These are phyloP conservation scores for Oryctolagus cuniculus DNA, from an alignment of 2,113 vertebrate species.

Conservation along the genomic window DNA sequence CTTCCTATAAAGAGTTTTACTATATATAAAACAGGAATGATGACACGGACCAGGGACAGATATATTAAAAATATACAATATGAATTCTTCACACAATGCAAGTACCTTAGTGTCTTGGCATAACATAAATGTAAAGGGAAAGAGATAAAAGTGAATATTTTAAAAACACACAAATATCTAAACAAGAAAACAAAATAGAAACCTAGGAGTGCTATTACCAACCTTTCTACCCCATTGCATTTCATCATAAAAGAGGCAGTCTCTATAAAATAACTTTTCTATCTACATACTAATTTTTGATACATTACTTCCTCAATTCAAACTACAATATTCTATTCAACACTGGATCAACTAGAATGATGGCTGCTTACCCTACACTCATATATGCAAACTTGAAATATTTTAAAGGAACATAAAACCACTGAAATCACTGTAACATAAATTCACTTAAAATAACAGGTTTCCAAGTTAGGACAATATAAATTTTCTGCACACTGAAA, in stretches of 20 bases:
- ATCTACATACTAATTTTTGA: not conserved
- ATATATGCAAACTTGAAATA: slow-evolving; percentile 17
- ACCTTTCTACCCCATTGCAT: not conserved
- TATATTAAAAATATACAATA: not conserved
- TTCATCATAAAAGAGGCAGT: not conserved
- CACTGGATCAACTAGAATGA: not conserved
- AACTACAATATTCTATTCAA: not conserved
- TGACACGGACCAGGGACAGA: not conserved
- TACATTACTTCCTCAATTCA: not conserved
- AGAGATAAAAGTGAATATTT: not conserved
- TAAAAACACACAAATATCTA: not conserved
- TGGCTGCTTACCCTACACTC: not conserved
- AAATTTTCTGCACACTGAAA: slow-evolving; percentile 36
- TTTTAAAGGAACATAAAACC: slow-evolving; percentile 13
- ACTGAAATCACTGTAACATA: not conserved
- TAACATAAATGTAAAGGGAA: slow-evolving; percentile 20
- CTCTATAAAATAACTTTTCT: not conserved
- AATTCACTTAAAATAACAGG: not conserved
- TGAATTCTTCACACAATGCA: not conserved
- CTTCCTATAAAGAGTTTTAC: not conserved
- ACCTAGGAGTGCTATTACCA: not conserved
- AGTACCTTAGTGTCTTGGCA: not conserved
- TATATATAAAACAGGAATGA: not conserved
- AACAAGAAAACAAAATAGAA: slow-evolving; percentile 5
- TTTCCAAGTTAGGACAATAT: not conserved